Evolutionary conservation across 1,140 invertebrate species (phyloP), one percentile per base, ranked within the genome.

Genomic region (Heliconius eleuchia): DNA sequence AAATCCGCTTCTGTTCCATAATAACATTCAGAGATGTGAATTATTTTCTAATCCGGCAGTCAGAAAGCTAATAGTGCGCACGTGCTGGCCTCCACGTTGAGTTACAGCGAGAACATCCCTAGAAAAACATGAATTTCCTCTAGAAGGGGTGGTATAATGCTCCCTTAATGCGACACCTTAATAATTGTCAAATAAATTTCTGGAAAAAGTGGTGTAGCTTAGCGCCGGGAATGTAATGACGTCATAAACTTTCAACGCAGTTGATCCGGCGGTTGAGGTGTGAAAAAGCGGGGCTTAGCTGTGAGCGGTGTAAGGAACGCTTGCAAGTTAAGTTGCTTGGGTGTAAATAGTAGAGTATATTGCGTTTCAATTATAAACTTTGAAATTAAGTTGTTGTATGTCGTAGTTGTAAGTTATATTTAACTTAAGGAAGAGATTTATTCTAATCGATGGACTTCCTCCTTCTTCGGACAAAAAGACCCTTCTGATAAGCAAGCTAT

Each of bases 111-210:
- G 91, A 92, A 92, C 90, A 92, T 88, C 89, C 91, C 86, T 88
- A 91, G 90, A 89, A 94, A 94, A 93, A 92, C 92, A 94, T 92
- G 89, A 89, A 88, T 91, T 92, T 89, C 89, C 88, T 87, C 84
- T 86, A 86, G 81, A 83, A 84, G 80, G 79, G 77, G 80, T 83
- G 83, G 82, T 80, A 84, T 93, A 93, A 93, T 90, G 89, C 90
- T 74, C 81, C 86, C 88, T 89, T 92, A 94, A 93, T 93, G 88
- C 91, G 89, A 91, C 91, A 92, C 91, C 89, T 93, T 92, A 91
- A 93, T 94, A 93, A 94, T 93, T 93, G 92, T 93, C 92, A 92
- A 93, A 94, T 94, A 94, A 94, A 94, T 94, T 93, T 82, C 83
- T 84, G 74, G 89, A 92, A 92, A 92, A 93, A 91, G 85, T 87